Conservation (phyloP, 2,113 vertebrate species). For the Burhinus bistriatus region DNA sequence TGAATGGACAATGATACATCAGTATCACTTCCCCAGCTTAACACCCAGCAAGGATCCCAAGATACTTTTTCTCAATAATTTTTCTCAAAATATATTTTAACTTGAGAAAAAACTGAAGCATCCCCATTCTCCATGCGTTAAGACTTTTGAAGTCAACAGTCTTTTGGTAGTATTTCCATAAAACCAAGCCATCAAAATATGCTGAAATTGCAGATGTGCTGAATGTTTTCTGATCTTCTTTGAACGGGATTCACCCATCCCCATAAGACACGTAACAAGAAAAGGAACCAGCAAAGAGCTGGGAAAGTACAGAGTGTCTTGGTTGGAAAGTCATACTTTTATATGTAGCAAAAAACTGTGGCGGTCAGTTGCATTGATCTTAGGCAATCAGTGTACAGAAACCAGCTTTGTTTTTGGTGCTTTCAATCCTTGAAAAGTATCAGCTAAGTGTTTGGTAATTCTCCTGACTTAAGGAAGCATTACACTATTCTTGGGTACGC, state of each 20-base stretch:
- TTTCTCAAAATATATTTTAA: neutral
- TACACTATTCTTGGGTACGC: neutral
- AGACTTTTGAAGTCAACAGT: neutral
- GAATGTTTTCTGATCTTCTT: neutral
- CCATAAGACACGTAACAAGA: neutral
- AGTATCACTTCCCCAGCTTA: neutral
- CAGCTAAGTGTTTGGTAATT: neutral
- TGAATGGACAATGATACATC: neutral
- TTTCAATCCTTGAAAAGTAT: neutral
- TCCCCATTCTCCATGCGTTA: neutral
- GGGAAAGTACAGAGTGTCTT: neutral
- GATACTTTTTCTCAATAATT: neutral
- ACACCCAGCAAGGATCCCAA: neutral
- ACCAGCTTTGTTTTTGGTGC: neutral
- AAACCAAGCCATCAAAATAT: neutral
- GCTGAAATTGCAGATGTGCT: neutral
- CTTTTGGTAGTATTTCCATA: neutral
- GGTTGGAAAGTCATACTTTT: neutral
- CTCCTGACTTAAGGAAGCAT: neutral
- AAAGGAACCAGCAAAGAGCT: neutral
- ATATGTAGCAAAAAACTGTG: neutral
- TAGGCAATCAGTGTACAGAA: neutral
- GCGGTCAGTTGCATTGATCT: neutral
- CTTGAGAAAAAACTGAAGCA: neutral
- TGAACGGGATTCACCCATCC: neutral